Evolutionary conservation across 2,888 invertebrate genomes (phyloP).

Genomic region (Drosophila borealis): DNA sequence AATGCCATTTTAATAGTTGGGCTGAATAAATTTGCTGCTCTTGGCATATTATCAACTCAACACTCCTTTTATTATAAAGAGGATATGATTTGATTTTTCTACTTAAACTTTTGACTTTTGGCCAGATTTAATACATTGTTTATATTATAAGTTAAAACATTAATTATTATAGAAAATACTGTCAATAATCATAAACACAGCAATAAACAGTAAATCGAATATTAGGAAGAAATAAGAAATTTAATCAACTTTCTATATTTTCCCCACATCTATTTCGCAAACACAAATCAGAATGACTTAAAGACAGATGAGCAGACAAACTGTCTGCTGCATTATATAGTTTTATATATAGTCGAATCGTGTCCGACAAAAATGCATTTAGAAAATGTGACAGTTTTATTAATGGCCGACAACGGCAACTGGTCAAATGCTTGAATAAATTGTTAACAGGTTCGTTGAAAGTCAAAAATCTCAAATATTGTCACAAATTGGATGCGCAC

Average conservation of each 20-base stretch:
- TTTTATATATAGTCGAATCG: neutral
- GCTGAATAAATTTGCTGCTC: too few species aligned
- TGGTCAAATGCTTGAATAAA: conserved; percentile 41
- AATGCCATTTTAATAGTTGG: too few species aligned
- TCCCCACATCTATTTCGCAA: neutral
- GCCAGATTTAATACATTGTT: too few species aligned
- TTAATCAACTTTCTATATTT: conserved; percentile 2
- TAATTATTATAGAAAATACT: too few species aligned
- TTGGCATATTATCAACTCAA: too few species aligned
- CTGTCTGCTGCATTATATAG: conserved; percentile 40
- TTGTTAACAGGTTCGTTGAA: conserved; percentile 72
- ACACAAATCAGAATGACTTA: neutral
- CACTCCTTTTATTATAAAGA: too few species aligned
- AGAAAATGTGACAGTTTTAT: conserved; percentile 59
- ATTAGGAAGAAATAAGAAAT: conserved; percentile 7
- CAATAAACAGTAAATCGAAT: too few species aligned
- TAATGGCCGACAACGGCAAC: conserved; percentile 45
- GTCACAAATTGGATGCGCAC: conserved; percentile 76
- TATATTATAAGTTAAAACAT: too few species aligned
- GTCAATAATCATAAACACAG: too few species aligned
- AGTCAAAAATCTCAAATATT: conserved; percentile 44
- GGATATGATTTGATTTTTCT: too few species aligned
- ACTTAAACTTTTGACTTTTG: too few species aligned
- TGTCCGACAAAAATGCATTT: conserved; percentile 50
- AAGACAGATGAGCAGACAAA: conserved; percentile 44